Percentiles rank a stretch among this genome's conserved stretches.
phyloP scores from a whole-genome alignment of 2,797 vertebrate species.

The Dallia pectoralis region DNA sequence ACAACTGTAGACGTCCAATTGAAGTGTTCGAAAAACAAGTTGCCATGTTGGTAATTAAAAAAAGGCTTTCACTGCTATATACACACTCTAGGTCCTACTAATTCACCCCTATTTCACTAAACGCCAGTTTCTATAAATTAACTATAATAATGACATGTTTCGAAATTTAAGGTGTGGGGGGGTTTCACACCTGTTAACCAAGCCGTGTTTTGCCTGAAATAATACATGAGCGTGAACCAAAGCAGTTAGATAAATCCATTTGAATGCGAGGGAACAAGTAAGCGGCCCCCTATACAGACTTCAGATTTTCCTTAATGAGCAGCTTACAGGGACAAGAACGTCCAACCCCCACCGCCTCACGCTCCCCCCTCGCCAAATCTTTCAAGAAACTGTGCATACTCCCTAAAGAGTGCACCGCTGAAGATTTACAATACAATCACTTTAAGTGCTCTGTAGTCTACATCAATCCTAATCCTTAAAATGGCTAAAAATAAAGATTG shows the following conservation, averaged over 20 bases:
- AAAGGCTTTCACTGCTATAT: background rate
- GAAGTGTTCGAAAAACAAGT: constrained; percentile 25
- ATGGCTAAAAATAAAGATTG: constrained; percentile 99
- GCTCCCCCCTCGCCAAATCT: constrained; percentile 56
- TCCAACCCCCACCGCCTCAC: constrained; percentile 54
- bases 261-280: constrained; percentile 75
- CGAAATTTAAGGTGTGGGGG: constrained; percentile 3
- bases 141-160: constrained; percentile 1
- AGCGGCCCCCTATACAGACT: constrained; percentile 63
- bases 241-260: constrained; percentile 78
- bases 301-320: constrained; percentile 81
- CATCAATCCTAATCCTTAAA: constrained; percentile 99
- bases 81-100: background rate
- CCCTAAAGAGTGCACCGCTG: constrained; percentile 44
- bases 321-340: constrained; percentile 77
- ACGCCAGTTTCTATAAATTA: constrained; percentile 9
- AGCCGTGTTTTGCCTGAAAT: constrained; percentile 69
- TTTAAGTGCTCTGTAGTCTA: constrained; percentile 99
- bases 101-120: constrained; percentile 34
- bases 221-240: constrained; percentile 70
- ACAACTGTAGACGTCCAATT: constrained; percentile 64
- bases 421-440: constrained; percentile 99
- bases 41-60: constrained; percentile 1
- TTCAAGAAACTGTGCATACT: constrained; percentile 71
- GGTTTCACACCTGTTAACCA: constrained; percentile 78